Base-by-base conservation (phyloP, 1,140 invertebrate genomes). In the Apis dorsata region DNA sequence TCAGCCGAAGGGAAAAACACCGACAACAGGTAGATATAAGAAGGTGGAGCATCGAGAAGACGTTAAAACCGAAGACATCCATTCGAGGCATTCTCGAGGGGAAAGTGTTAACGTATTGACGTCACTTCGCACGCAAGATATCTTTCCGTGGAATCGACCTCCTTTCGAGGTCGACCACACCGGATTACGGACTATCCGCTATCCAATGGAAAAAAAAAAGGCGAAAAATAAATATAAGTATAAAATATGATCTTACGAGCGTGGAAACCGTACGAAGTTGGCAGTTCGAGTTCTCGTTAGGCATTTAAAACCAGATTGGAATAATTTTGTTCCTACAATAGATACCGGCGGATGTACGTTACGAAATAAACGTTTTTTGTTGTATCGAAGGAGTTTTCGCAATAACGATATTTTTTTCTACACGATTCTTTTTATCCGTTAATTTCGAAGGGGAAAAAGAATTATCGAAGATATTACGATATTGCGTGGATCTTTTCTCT, bases 41-140 rank as follows among this genome's bases (percentile, higher is more conserved):
- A 60, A 53, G 68, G 15, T 53, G 34, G n/a, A 72, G 34, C 19
- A 51, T 10, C 19, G 55, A 44, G 78, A 73, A 71, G 55, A n/a
- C 53, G 59, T 74, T 21, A 71, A 28, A 75, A 75, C 60, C 74
- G 85, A 86, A 84, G 68, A 79, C 76, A 83, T 79, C 84, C 84
- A 71, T 86, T 81, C 71, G 81, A 76, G 74, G 85, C 90, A 91
- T 92, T 91, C 91, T 84, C 88, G 60, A 87, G 85, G 91, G 87
- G 91, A 92, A 92, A 92, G 92, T 92, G 87, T 91, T 91, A 88
- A 84, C 73, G 86, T 79, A 89, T 91, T 92, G 92, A 92, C 91
- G 91, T 92, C 92, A 92, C 72, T 84, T 44, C 85, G 63, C 85
- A 88, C 83, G 81, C 66, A 75, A 90, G 88, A 90, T 90, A 86